phyloP scores from a whole-genome alignment of 2,113 vertebrate species.

The Meriones unguiculatus region DNA sequence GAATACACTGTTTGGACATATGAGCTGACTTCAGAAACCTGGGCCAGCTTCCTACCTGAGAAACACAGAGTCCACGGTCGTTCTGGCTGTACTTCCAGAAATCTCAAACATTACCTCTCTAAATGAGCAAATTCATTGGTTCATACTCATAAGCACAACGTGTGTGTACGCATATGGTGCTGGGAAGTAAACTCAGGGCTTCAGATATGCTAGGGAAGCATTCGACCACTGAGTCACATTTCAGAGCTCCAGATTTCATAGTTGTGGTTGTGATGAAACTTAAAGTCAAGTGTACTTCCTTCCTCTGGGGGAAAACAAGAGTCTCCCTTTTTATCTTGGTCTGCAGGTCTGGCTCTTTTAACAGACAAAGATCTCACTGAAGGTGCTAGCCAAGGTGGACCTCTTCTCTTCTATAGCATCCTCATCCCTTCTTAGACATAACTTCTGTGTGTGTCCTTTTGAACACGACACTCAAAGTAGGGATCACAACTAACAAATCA shows the following conservation, averaged over 20 bases:
- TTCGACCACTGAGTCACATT: not conserved
- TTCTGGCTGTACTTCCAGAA: too few relatives aligned
- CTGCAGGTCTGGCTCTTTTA: not conserved
- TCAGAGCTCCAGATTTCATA: not conserved
- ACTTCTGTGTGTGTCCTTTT: not conserved
- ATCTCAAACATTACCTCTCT: not conserved
- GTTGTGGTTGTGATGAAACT: not conserved
- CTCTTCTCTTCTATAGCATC: not conserved
- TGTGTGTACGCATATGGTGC: not conserved
- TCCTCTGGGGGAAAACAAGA: not conserved
- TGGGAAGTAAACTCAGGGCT: not conserved
- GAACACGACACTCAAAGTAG: not conserved
- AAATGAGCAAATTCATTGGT: not conserved
- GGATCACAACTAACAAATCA: not conserved
- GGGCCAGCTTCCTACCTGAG: not conserved
- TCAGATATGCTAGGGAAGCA: not conserved
- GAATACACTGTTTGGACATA: not conserved
- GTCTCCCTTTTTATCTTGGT: not conserved
- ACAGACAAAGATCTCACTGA: not conserved
- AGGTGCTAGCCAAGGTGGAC: not conserved
- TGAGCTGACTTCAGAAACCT: not conserved
- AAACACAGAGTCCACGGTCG: not conserved
- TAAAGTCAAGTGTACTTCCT: conserved; percentile 22
- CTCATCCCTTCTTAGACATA: not conserved
- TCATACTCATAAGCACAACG: not conserved